A percentile compares a stretch with the other conserved stretches of the same genome.
Conservation (phyloP, 2,888 invertebrate genomes). For the Spatulosminthurus flaviceps region DNA sequence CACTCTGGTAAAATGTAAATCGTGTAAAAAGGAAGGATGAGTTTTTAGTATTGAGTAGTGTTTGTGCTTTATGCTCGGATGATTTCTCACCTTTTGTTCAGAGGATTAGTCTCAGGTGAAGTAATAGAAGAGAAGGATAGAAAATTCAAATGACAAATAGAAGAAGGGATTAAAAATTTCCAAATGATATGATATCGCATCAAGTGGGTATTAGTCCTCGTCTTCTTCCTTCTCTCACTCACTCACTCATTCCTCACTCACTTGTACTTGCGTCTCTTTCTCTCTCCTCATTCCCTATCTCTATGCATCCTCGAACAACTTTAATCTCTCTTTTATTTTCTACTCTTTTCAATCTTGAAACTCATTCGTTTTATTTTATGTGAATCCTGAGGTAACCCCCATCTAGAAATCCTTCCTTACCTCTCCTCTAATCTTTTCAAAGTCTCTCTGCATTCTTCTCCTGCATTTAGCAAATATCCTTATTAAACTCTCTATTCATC, state of each 20-base stretch:
- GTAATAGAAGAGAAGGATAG: constrained; percentile 43
- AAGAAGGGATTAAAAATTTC: constrained; percentile 38
- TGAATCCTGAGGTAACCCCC: constrained; percentile 39
- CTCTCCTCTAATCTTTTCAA: constrained; percentile 48
- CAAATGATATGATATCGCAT: constrained; percentile 49
- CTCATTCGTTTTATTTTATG: constrained; percentile 50
- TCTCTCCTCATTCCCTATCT: constrained; percentile 32
- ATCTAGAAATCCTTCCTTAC: constrained; percentile 48
- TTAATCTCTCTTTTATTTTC: constrained; percentile 45
- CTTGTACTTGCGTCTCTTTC: constrained; percentile 9
- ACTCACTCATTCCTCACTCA: constrained; percentile 34
- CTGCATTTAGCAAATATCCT: constrained; percentile 40
- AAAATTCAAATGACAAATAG: constrained; percentile 48
- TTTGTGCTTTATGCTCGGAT: constrained; percentile 53
- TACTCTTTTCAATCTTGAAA: constrained; percentile 47
- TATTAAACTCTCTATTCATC: constrained; percentile 40
- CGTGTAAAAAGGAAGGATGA: constrained; percentile 28
- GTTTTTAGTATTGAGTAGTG: constrained; percentile 33
- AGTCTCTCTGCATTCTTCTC: constrained; percentile 43
- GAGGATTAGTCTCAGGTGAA: constrained; percentile 57
- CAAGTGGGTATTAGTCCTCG: constrained; percentile 47
- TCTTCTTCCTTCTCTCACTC: background rate
- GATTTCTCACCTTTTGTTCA: constrained; percentile 61
- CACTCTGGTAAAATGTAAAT: constrained; percentile 28
- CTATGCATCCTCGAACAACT: constrained; percentile 32